Conservation (phyloP, 2,113 vertebrate species). For the Kryptolebias marmoratus region DNA sequence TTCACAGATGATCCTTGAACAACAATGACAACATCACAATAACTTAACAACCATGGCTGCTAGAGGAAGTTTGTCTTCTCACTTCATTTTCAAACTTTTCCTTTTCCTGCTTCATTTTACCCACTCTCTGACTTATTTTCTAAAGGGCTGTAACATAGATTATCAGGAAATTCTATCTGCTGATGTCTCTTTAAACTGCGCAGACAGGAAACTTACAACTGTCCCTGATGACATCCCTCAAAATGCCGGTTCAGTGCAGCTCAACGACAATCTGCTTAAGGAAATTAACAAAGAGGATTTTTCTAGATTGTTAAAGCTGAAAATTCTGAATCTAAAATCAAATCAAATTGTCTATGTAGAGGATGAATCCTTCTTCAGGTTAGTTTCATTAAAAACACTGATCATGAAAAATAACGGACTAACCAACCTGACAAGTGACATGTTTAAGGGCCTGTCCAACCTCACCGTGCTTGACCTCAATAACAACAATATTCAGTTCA, state of each 20-base stretch:
- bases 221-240: constrained; percentile 34
- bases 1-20: not conserved
- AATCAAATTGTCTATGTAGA: constrained; percentile 18
- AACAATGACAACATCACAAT: not conserved
- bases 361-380: constrained; percentile 25
- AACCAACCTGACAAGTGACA: constrained; percentile 10
- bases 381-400: constrained; percentile 8
- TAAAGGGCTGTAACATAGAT: constrained; percentile 20
- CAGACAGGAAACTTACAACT: not conserved
- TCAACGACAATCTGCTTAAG: fast-evolving
- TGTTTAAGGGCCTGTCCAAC: constrained; percentile 49
- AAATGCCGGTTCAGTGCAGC: not conserved
- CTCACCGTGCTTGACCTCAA: not conserved
- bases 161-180: not conserved
- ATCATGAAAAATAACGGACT: fast-evolving
- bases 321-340: fast-evolving
- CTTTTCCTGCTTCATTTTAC: constrained; percentile 17
- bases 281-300: constrained; percentile 23
- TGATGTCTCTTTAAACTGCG: not conserved
- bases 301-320: constrained; percentile 4
- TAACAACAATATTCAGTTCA: not conserved
- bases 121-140: constrained; percentile 14
- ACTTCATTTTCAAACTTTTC: not conserved
- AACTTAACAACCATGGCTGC: not conserved
- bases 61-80: not conserved